Base-by-base conservation (phyloP, 2,888 invertebrate genomes). In the Stramonita haemastoma region DNA sequence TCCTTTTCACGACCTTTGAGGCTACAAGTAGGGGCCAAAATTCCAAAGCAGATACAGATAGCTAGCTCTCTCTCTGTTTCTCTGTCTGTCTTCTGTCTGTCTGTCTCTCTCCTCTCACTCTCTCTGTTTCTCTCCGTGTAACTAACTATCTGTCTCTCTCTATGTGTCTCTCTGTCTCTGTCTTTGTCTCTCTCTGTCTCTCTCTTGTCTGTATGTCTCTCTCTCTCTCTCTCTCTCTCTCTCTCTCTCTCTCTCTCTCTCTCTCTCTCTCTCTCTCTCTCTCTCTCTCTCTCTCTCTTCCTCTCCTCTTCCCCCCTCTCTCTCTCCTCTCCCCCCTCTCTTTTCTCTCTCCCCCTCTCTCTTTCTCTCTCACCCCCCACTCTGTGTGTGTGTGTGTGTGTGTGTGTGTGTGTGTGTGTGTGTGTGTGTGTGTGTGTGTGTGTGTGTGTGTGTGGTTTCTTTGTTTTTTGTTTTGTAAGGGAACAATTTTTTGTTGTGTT, bases 241-340 rank as follows among this genome's bases (percentile, higher is more conserved):
- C 19, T 36, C 22, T 81, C 34, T 34, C 36, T 34, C 34, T 79
- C 81, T 36, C 36, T 36, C 36, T 36, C 34, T 81, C 36, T 36
- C 26, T 81, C 83, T 83, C 56, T 56, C 56, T 83, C 83, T 46
- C 46, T 83, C 83, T 83, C 26, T 46, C 46, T 46, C 46, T 56
- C 26, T 46, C 15, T 56, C 11, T 83, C 83, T 46, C 19, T 56
- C n/a, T 56, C 83, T 83, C 56, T 46, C 8, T 83, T 17, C 22
- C 15, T 19, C 32, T 34, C 34, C 22, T 81, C 34, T 79, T 6
- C 32, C 34, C 32, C 29, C 32, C 34, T 34, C 34, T 79, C 34
- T 79, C 34, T 34, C 34, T 79, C 34, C 32, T 73, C 19, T 73
- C 22, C 19, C n/a, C 6, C 15, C 6, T 73, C 73, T 22, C 73